Base-by-base conservation (phyloP, 2,797 vertebrate species). In the Eurystomus glaucurus region DNA sequence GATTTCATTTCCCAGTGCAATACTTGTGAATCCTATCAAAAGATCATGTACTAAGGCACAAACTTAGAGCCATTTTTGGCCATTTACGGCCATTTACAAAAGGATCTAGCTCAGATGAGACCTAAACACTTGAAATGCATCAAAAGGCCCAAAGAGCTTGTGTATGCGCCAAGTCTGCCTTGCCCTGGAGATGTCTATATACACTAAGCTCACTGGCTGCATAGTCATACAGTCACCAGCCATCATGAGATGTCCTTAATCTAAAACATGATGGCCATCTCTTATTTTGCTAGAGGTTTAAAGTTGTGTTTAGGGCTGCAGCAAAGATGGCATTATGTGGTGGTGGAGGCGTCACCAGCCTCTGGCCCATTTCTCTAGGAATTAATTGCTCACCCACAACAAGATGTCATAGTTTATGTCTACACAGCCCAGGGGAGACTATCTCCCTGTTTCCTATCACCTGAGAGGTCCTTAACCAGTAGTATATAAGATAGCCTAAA, bases 321-420 rank as follows among this genome's bases (percentile, higher is more conserved):
- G 37, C n/a, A 54, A 68, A 57, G 43, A 43, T 0, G 0, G 23
- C 1, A 13, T 5, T 14, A n/a, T 0, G 0, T 4, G 11, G 4
- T 41, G 31, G 6, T 51, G 35, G 29, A 64, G 14, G 8, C 39
- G 14, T 45, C 71, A 48, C 20, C 37, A 69, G 65, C 12, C 23
- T 78, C 70, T 68, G 43, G 14, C 37, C 18, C 10, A 12, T 79
- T 94, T 88, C 55, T 62, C 21, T 51, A 31, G 29, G 10, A 23
- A 18, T 45, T 33, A 55, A 68, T 13, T 50, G 19, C 37, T 90
- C 45, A 31, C 16, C 28, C 14, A 48, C 35, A 77, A 31, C 2
- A 2, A 29, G 43, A 48, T 54, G 14, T 5, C 0, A 0, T 48
- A 31, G 20, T 37, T 85, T 72, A 22, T 23, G 25, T 43, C 39